Conservation (phyloP, 2,888 invertebrate species). For the Invenusta paracnida region DNA sequence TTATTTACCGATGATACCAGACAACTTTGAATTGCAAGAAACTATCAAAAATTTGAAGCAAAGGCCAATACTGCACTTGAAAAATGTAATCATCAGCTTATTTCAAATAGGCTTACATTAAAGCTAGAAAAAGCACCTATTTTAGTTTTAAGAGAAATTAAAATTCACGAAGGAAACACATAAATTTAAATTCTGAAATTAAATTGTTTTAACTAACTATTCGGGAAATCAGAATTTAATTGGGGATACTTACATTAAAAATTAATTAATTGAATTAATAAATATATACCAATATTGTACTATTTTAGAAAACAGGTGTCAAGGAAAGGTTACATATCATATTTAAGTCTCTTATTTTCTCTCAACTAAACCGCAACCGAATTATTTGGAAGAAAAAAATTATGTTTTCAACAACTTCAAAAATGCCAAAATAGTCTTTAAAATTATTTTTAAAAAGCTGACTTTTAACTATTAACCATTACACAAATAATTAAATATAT, state of each 20-base stretch:
- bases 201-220: background rate
- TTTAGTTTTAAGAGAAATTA: too few species aligned
- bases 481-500: too few species aligned
- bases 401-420: background rate
- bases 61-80: background rate
- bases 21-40: background rate
- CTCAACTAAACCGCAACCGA: background rate
- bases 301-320: background rate
- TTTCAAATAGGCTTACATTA: background rate
- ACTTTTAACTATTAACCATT: background rate
- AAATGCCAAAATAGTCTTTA: background rate
- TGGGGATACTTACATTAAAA: background rate
- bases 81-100: background rate
- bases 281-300: background rate
- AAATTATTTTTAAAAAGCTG: background rate
- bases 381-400: background rate
- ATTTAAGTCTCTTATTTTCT: background rate
- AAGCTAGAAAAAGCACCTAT: too few species aligned
- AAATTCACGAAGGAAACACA: background rate
- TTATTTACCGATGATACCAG: background rate
- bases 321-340: background rate
- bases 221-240: background rate
- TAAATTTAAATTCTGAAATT: background rate
- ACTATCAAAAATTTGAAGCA: background rate
- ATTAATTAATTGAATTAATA: background rate